phyloP scores from a whole-genome alignment of 2,888 invertebrate genomes.

The Coelinius sp. region DNA sequence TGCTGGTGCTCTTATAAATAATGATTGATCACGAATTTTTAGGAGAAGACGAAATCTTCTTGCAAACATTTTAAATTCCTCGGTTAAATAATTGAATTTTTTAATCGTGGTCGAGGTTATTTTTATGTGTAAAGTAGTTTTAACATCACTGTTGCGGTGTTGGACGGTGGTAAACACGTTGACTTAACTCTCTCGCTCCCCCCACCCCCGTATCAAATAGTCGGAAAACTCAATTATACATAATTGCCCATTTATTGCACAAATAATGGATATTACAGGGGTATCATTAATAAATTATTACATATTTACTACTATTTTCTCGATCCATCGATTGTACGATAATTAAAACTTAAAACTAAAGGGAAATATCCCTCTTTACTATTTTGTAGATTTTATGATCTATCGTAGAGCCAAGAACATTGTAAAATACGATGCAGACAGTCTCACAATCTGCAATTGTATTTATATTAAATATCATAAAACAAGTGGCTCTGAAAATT shows the following conservation, averaged over 20 bases:
- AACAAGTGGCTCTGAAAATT: neutral
- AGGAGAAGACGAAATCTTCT: conserved; percentile 35
- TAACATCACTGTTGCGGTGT: too few relatives aligned
- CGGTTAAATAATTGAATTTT: neutral
- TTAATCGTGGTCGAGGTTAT: neutral
- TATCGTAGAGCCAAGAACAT: conserved; percentile 24
- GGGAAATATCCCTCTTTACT: neutral
- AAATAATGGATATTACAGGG: too few relatives aligned
- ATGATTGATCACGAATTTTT: conserved; percentile 14
- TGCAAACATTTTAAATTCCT: conserved; percentile 36
- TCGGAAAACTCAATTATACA: too few relatives aligned
- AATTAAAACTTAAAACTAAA: too few relatives aligned
- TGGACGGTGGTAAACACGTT: too few relatives aligned
- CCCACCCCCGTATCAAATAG: too few relatives aligned
- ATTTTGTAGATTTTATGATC: neutral
- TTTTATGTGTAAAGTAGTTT: neutral
- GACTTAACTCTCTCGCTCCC: too few relatives aligned
- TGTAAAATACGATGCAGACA: neutral
- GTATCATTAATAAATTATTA: too few relatives aligned
- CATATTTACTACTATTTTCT: too few relatives aligned
- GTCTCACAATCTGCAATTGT: neutral
- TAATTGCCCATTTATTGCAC: too few relatives aligned
- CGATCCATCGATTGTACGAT: too few relatives aligned
- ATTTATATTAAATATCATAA: neutral
- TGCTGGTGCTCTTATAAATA: conserved; percentile 19